A percentile compares a stretch with the other conserved stretches of the same genome.
phyloP scores from a whole-genome alignment of 2,888 invertebrate genomes.

The Noctua pronuba region DNA sequence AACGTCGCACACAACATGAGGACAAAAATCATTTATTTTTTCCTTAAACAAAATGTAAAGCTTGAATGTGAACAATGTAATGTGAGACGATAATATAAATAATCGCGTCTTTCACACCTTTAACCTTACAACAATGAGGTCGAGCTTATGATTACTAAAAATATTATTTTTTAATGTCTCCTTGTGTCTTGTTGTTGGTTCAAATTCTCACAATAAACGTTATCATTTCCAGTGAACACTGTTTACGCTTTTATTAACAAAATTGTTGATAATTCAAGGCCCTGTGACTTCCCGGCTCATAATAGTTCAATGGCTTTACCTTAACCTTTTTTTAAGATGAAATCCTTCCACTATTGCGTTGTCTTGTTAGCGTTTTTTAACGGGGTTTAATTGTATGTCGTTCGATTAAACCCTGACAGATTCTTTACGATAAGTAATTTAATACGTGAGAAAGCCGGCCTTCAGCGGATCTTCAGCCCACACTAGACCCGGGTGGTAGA shows the following conservation, averaged over 20 bases:
- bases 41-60: background rate
- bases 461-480: too few species aligned
- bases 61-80: slow-evolving; percentile 54
- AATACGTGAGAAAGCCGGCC: background rate
- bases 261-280: slow-evolving; percentile 48
- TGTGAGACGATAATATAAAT: slow-evolving; percentile 47
- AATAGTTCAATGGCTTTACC: slow-evolving; percentile 22
- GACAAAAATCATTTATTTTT: background rate
- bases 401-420: background rate
- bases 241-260: slow-evolving; percentile 63
- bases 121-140: slow-evolving; percentile 63
- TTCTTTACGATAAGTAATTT: background rate
- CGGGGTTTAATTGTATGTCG: background rate
- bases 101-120: slow-evolving; percentile 51
- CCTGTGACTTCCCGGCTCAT: slow-evolving; percentile 30
- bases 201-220: slow-evolving; percentile 63
- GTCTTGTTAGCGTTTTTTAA: background rate
- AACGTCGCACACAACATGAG: background rate
- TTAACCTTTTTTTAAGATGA: slow-evolving; percentile 34
- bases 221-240: slow-evolving; percentile 43
- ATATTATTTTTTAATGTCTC: slow-evolving; percentile 46
- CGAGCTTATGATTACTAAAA: slow-evolving; percentile 52
- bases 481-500: background rate
- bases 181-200: slow-evolving; percentile 28
- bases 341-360: background rate